Conservation (phyloP, 2,797 vertebrate genomes). For the Yasuhikotakia modesta region DNA sequence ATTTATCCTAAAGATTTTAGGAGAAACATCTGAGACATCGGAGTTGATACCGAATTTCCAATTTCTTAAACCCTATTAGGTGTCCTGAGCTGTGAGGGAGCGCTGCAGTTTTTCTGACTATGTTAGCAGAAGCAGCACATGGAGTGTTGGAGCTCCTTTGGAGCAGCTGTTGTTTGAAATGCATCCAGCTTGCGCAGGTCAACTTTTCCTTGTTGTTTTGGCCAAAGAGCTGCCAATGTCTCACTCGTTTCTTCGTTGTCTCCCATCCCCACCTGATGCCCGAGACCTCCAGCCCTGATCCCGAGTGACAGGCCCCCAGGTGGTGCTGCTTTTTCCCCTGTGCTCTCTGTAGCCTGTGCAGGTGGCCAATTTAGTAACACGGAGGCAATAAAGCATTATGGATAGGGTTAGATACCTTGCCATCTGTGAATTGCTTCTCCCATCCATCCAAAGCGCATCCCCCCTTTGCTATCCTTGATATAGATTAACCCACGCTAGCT, state of each 20-base stretch:
- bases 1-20: neutral
- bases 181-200: slow-evolving; percentile 19
- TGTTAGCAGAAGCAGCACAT: neutral
- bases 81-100: slow-evolving; percentile 17
- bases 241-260: slow-evolving; percentile 21
- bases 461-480: slow-evolving; percentile 51
- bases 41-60: neutral
- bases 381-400: slow-evolving; percentile 60
- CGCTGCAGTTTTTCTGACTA: slow-evolving; percentile 6
- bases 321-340: slow-evolving; percentile 31
- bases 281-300: slow-evolving; percentile 39
- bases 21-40: neutral
- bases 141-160: slow-evolving; percentile 13
- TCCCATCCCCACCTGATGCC: slow-evolving; percentile 37
- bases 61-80: neutral
- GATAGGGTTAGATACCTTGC: slow-evolving; percentile 67
- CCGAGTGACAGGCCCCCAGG: slow-evolving; percentile 42
- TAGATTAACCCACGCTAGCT: slow-evolving; percentile 52
- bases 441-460: slow-evolving; percentile 66
- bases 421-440: slow-evolving; percentile 61
- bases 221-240: slow-evolving; percentile 20
- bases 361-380: slow-evolving; percentile 37
- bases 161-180: slow-evolving; percentile 34
- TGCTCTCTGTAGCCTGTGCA: slow-evolving; percentile 37
- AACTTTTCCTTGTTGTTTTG: slow-evolving; percentile 27